Conservation (phyloP, 2,888 invertebrate genomes). For the Chloroclysta siterata region DNA sequence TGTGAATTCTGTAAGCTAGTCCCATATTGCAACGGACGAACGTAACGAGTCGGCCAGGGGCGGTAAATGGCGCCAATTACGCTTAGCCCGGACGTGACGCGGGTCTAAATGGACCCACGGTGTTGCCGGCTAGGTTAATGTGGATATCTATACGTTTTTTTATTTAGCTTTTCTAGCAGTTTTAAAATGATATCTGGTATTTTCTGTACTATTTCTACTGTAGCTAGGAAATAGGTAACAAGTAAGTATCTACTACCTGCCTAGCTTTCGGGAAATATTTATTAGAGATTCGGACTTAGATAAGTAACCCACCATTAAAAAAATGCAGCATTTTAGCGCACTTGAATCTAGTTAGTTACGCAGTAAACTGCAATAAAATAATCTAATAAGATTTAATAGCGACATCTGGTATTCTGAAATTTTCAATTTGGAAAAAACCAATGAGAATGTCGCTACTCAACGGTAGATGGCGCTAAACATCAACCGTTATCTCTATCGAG, state of each 20-base stretch:
- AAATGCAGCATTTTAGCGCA: constrained; percentile 32
- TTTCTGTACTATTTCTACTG: too few relatives aligned
- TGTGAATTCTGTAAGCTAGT: constrained; percentile 14
- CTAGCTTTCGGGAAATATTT: not conserved
- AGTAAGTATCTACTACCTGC: too few relatives aligned
- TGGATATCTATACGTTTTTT: constrained; percentile 55
- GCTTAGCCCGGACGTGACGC: constrained; percentile 77
- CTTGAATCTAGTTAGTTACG: not conserved
- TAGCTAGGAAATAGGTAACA: too few relatives aligned
- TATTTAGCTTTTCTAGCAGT: not conserved
- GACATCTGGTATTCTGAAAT: constrained; percentile 43
- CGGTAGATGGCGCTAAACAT: constrained; percentile 48
- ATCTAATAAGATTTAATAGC: constrained; percentile 33
- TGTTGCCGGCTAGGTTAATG: constrained; percentile 38
- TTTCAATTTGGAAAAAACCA: constrained; percentile 2
- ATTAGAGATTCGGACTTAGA: not conserved
- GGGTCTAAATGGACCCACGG: constrained; percentile 64
- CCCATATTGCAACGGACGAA: constrained; percentile 38
- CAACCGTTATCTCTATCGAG: too few relatives aligned
- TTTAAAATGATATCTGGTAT: too few relatives aligned
- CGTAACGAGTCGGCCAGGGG: constrained; percentile 59
- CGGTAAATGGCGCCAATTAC: constrained; percentile 82
- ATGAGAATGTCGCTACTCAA: constrained; percentile 44
- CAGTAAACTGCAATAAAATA: not conserved
- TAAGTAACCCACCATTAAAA: not conserved